These are phyloP conservation scores for Balanococcus diminutus DNA, from an alignment of 2,888 invertebrate genomes.

Conservation along the genomic window DNA sequence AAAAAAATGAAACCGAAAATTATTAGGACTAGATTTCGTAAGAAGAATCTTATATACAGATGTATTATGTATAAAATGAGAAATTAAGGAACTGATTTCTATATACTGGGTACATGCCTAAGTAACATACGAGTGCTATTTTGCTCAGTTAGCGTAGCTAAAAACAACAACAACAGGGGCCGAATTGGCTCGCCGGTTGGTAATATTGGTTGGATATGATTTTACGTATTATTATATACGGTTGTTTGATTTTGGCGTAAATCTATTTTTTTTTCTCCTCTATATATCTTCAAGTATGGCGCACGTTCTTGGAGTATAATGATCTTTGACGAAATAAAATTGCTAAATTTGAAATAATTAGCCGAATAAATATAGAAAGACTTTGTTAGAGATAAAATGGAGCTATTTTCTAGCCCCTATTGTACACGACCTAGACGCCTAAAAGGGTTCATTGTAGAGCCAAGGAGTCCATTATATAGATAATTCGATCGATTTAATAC, in stretches of 20 bases:
- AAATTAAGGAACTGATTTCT: not conserved
- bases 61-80: not conserved
- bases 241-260: not conserved
- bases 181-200: not conserved
- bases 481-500: not conserved
- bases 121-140: not conserved
- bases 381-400: not conserved
- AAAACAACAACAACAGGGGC: not conserved
- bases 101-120: too few relatives aligned
- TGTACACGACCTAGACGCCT: not conserved
- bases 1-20: not conserved
- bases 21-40: not conserved
- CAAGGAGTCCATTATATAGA: not conserved
- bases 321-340: slow-evolving; percentile 27
- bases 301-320: not conserved
- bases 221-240: not conserved
- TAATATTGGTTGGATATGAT: not conserved
- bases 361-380: not conserved
- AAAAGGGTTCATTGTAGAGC: not conserved
- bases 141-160: not conserved
- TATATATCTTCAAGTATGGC: not conserved
- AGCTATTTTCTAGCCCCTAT: not conserved
- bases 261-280: not conserved
- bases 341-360: not conserved
- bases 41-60: not conserved